phyloP scores from a whole-genome alignment of 2,113 vertebrate species.

The Loxodonta africana region DNA sequence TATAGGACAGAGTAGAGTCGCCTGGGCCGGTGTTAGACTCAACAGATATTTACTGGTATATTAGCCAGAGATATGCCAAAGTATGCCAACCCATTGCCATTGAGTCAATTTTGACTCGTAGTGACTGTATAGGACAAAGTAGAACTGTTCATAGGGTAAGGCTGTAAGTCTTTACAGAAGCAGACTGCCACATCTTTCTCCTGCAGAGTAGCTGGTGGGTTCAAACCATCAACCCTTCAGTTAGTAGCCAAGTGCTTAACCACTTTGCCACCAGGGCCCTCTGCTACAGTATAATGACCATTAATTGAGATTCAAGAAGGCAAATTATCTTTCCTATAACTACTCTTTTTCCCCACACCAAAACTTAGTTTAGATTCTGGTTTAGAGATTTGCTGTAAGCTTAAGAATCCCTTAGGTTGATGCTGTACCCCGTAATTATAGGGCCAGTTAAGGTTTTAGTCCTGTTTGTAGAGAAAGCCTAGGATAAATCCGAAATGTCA shows the following conservation, averaged over 20 bases:
- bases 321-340: background rate
- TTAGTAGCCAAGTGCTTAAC: background rate
- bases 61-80: slow-evolving; percentile 3
- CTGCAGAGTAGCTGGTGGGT: background rate
- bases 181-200: background rate
- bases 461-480: slow-evolving; percentile 24
- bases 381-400: slow-evolving; percentile 46
- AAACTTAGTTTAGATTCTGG: slow-evolving; percentile 24
- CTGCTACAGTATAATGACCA: background rate
- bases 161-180: background rate
- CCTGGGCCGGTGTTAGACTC: background rate
- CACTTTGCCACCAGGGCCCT: background rate
- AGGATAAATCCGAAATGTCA: slow-evolving; percentile 45
- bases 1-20: too few relatives aligned
- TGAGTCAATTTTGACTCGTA: background rate
- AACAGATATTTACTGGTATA: background rate
- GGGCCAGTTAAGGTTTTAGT: slow-evolving; percentile 34
- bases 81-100: background rate
- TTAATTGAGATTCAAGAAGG: slow-evolving; percentile 48
- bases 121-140: background rate
- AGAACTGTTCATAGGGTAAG: background rate
- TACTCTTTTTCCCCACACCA: background rate
- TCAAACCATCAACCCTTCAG: background rate
- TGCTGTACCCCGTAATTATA: background rate
- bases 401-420: background rate